phyloP scores from a whole-genome alignment of 2,113 vertebrate genomes.

The Microcebus griseorufus region DNA sequence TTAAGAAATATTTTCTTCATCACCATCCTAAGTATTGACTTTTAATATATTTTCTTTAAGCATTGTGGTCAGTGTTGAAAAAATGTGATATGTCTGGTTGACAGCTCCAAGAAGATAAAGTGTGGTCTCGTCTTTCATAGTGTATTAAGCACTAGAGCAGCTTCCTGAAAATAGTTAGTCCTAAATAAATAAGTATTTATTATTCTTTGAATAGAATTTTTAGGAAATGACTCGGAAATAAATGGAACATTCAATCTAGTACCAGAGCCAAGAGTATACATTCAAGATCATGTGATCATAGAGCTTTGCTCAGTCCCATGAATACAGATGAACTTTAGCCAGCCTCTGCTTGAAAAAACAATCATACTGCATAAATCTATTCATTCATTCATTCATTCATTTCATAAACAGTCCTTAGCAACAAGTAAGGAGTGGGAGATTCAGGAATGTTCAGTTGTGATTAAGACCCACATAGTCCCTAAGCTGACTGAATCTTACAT shows the following conservation, averaged over 20 bases:
- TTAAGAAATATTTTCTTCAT: not conserved
- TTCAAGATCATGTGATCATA: not conserved
- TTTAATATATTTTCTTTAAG: not conserved
- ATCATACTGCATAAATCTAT: not conserved
- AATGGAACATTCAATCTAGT: not conserved
- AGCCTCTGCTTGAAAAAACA: not conserved
- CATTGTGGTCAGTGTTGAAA: not conserved
- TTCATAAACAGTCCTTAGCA: not conserved
- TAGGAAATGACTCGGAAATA: not conserved
- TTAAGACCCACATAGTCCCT: not conserved
- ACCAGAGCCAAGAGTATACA: not conserved
- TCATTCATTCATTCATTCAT: not conserved
- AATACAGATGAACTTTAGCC: not conserved
- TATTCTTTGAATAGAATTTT: not conserved
- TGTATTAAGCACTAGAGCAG: not conserved
- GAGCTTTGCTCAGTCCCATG: not conserved
- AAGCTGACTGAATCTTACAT: not conserved
- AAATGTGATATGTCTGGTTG: not conserved
- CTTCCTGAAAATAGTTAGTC: not conserved
- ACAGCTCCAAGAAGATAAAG: not conserved
- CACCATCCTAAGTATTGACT: not conserved
- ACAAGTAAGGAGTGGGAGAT: not conserved
- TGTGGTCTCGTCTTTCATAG: not conserved
- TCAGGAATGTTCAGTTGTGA: not conserved
- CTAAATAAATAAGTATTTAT: not conserved